A percentile compares a stretch with the other conserved stretches of the same genome.
These are phyloP conservation scores for Orussus abietinus DNA, from an alignment of 1,140 invertebrate genomes.

Conservation along the genomic window DNA sequence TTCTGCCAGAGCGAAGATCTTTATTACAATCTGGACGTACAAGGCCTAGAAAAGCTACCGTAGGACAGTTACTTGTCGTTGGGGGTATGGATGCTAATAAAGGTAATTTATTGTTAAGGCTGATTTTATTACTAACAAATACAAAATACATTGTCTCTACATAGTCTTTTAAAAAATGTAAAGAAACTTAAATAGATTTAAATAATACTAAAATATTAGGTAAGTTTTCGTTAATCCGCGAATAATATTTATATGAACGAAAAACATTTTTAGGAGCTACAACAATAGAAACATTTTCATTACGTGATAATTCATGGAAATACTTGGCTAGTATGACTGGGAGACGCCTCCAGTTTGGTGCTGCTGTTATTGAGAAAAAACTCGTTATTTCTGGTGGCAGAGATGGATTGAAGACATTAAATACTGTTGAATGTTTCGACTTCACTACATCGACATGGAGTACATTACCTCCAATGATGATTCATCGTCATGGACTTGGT, in stretches of 20 bases:
- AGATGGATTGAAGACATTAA: slow-evolving; percentile 90
- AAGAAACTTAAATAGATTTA: too few relatives aligned
- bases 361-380: slow-evolving; percentile 81
- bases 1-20: slow-evolving; percentile 78
- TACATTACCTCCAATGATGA: slow-evolving; percentile 81
- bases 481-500: slow-evolving; percentile 84
- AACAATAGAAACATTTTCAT: slow-evolving; percentile 86
- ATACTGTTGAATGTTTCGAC: slow-evolving; percentile 83
- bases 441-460: slow-evolving; percentile 76
- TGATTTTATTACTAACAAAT: too few relatives aligned
- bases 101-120: too few relatives aligned
- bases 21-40: slow-evolving; percentile 75
- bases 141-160: too few relatives aligned
- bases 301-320: slow-evolving; percentile 79
- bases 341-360: slow-evolving; percentile 82
- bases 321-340: slow-evolving; percentile 75
- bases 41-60: slow-evolving; percentile 84
- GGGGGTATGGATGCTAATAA: slow-evolving; percentile 88
- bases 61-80: slow-evolving; percentile 80
- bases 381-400: slow-evolving; percentile 82
- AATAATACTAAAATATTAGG: too few relatives aligned
- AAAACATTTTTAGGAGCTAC: slow-evolving; percentile 72
- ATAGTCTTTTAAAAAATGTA: too few relatives aligned
- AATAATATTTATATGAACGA: too few relatives aligned
- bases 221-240: too few relatives aligned